phyloP scores from a whole-genome alignment of 2,113 vertebrate genomes.

The Cyphomyrus plagiostoma region DNA sequence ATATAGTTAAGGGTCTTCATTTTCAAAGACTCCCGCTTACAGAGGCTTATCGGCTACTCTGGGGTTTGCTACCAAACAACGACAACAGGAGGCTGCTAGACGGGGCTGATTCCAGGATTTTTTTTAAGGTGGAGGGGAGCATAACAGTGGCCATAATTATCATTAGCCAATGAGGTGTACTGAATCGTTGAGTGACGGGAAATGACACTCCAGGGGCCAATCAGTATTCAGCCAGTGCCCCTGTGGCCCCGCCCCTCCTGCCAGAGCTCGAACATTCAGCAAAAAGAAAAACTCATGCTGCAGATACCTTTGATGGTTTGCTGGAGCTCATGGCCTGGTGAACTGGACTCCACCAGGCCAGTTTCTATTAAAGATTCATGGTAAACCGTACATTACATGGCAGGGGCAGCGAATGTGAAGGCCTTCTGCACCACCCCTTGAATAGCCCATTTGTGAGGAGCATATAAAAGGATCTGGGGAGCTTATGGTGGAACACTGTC shows the following conservation, averaged over 20 bases:
- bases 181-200: background rate
- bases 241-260: background rate
- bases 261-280: background rate
- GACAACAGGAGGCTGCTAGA: background rate
- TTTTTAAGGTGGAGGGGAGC: background rate
- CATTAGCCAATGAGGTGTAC: background rate
- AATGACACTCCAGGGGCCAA: background rate
- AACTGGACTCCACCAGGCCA: too few species aligned
- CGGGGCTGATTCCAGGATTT: background rate
- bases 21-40: background rate
- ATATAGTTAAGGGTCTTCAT: background rate
- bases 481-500: background rate
- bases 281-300: too few species aligned
- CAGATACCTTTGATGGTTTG: background rate
- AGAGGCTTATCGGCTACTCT: background rate
- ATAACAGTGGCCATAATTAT: background rate
- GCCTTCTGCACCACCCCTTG: background rate
- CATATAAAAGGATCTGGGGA: background rate
- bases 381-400: background rate
- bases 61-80: background rate
- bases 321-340: background rate
- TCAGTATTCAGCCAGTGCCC: background rate
- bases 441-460: background rate
- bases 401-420: background rate
- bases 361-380: constrained; percentile 12